These are phyloP conservation scores for Bovichtus variegatus DNA, from an alignment of 2,797 vertebrate genomes.

Conservation along the genomic window DNA sequence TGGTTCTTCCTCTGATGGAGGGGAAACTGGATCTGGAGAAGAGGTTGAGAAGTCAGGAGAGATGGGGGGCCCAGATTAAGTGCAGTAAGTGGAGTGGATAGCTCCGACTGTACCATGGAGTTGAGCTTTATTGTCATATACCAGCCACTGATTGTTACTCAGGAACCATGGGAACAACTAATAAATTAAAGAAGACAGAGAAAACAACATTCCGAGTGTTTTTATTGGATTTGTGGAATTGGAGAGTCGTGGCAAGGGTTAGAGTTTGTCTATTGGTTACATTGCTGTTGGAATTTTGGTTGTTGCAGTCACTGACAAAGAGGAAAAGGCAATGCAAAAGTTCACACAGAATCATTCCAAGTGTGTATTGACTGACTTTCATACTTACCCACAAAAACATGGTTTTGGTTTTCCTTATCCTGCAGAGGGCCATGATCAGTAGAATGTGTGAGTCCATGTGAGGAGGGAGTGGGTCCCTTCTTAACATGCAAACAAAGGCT, in stretches of 20 bases:
- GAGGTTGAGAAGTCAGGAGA: slow-evolving; percentile 27
- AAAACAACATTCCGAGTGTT: not conserved
- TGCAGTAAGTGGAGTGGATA: not conserved
- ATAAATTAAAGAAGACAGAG: no score
- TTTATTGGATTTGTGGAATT: not conserved
- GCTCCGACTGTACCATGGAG: not conserved
- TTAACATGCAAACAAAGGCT: not conserved
- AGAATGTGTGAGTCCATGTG: slow-evolving; percentile 20
- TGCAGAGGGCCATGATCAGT: not conserved
- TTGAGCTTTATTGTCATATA: not conserved
- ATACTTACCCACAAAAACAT: not conserved
- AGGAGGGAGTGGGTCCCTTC: slow-evolving; percentile 15
- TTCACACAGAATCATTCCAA: not conserved
- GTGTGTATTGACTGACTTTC: not conserved
- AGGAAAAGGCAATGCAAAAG: not conserved
- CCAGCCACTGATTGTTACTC: no score
- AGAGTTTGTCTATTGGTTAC: not conserved
- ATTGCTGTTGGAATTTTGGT: not conserved
- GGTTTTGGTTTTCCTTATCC: not conserved
- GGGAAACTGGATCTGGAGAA: slow-evolving; percentile 57
- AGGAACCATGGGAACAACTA: no score
- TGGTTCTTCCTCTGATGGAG: slow-evolving; percentile 40
- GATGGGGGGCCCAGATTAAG: not conserved
- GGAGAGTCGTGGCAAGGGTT: not conserved
- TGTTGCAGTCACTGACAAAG: not conserved